A percentile compares a stretch with the other conserved stretches of the same genome.
Evolutionary conservation across 1,140 invertebrate genomes (phyloP).

Genomic region (Trachymyrmex septentrionalis): DNA sequence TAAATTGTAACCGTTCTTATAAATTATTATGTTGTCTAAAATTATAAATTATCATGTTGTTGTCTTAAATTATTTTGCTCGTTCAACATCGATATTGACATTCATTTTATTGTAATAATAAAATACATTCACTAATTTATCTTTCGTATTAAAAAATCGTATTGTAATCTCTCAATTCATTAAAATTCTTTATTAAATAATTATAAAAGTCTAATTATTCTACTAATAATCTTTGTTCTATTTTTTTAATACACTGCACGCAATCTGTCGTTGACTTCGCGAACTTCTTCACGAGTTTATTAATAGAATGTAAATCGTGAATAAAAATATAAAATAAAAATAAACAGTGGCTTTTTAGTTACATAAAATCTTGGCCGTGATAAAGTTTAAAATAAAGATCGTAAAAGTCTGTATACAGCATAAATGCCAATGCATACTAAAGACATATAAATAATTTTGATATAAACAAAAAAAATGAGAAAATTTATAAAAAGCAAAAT

Average conservation of each 20-base stretch:
- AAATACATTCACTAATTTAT: background rate
- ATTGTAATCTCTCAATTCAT: background rate
- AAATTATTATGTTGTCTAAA: too few species aligned
- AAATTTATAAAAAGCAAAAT: too few species aligned
- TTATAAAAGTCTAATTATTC: background rate
- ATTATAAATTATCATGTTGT: too few species aligned
- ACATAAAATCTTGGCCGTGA: background rate
- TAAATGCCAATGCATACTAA: background rate
- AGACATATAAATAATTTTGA: too few species aligned
- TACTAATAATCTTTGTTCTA: too few species aligned
- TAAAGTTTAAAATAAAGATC: background rate
- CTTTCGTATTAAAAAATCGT: background rate
- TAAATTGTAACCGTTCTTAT: too few species aligned
- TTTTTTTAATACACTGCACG: background rate
- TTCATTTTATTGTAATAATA: background rate
- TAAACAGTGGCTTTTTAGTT: background rate
- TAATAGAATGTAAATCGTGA: background rate
- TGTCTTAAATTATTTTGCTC: too few species aligned
- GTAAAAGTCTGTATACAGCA: background rate
- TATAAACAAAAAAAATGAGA: too few species aligned
- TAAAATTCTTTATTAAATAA: background rate
- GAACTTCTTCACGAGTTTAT: constrained; percentile 6
- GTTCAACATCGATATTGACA: background rate
- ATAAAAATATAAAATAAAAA: background rate
- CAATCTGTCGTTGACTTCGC: background rate